A percentile compares a stretch with the other conserved stretches of the same genome.
phyloP scores from a whole-genome alignment of 2,113 vertebrate species.

The Glaucidium brasilianum region DNA sequence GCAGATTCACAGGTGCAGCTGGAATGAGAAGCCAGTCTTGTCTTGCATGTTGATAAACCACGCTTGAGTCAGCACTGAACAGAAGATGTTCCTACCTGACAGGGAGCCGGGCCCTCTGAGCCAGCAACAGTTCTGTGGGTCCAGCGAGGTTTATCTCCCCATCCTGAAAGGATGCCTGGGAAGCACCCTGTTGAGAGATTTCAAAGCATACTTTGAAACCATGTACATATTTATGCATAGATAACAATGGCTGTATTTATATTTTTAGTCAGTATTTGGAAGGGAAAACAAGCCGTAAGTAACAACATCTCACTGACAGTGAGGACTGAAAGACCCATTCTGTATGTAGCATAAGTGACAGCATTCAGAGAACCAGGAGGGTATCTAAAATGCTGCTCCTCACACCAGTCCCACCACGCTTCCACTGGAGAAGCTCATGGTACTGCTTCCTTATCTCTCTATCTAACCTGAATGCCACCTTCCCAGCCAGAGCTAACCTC shows the following conservation, averaged over 20 bases:
- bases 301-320: not conserved
- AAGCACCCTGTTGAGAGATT: slow-evolving; percentile 66
- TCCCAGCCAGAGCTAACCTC: not conserved
- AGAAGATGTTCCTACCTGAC: slow-evolving; percentile 65
- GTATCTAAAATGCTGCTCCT: not conserved
- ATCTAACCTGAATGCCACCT: not conserved
- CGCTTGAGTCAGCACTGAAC: not conserved
- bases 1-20: not conserved
- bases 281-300: not conserved
- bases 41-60: not conserved
- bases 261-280: not conserved
- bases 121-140: slow-evolving; percentile 45
- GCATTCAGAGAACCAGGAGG: not conserved
- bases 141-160: slow-evolving; percentile 52
- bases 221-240: not conserved
- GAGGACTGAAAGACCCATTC: not conserved
- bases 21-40: not conserved
- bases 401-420: not conserved
- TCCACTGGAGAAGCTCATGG: not conserved
- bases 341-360: not conserved
- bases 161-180: slow-evolving; percentile 61
- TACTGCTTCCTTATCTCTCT: not conserved
- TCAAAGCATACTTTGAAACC: slow-evolving; percentile 27
- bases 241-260: not conserved
- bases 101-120: slow-evolving; percentile 33